These are phyloP conservation scores for Siderastrea siderea DNA, from an alignment of 92 coral and sea anemone genomes.

Conservation along the genomic window DNA sequence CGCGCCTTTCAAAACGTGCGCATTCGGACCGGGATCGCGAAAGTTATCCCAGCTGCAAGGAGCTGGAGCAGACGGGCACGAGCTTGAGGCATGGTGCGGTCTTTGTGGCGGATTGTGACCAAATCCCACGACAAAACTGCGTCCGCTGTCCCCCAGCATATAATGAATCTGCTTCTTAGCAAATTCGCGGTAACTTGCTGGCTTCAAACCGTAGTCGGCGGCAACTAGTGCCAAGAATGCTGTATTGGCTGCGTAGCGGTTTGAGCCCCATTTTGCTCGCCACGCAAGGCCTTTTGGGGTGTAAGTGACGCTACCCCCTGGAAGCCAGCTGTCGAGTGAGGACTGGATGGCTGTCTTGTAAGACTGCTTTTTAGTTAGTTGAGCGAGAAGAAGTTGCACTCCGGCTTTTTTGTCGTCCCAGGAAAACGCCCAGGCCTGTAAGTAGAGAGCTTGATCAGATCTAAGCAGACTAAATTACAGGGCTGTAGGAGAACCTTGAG, in stretches of 20 bases:
- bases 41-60: slow-evolving; percentile 54
- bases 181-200: slow-evolving; percentile 59
- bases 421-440: slow-evolving; percentile 72
- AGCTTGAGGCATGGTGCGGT: slow-evolving; percentile 79
- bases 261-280: slow-evolving; percentile 73
- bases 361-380: slow-evolving; percentile 46
- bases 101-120: slow-evolving; percentile 72
- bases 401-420: slow-evolving; percentile 83
- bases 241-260: slow-evolving; percentile 78
- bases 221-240: slow-evolving; percentile 80
- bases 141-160: slow-evolving; percentile 78
- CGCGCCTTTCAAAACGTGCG: slow-evolving; percentile 70
- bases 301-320: slow-evolving; percentile 57
- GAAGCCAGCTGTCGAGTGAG: slow-evolving; percentile 68
- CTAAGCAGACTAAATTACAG: neutral
- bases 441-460: neutral
- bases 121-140: slow-evolving; percentile 80
- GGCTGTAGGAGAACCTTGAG: neutral
- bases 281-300: slow-evolving; percentile 81
- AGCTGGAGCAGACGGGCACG: slow-evolving; percentile 66
- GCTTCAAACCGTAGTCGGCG: slow-evolving; percentile 57
- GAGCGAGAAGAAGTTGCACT: slow-evolving; percentile 66
- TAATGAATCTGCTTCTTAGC: slow-evolving; percentile 74
- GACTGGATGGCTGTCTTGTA: slow-evolving; percentile 47
- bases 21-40: slow-evolving; percentile 58